Percentiles rank a stretch among this genome's conserved stretches.
Evolutionary conservation across 2,888 invertebrate species (phyloP).

Genomic region (Polydrusus cervinus): DNA sequence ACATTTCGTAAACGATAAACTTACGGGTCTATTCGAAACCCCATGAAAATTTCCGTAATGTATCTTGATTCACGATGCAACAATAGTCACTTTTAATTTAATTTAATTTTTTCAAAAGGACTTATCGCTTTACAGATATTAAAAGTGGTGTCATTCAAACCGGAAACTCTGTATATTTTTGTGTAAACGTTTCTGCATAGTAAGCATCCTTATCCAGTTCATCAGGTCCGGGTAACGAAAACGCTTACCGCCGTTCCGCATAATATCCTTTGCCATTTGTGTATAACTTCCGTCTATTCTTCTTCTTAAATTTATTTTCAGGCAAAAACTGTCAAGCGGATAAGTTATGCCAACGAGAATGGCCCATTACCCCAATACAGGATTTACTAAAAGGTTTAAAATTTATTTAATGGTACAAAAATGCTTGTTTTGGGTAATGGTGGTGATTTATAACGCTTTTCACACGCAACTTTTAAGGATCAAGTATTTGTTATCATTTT

Average conservation of each 20-base stretch:
- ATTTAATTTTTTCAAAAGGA: too few relatives aligned
- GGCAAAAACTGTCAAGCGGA: slow-evolving; percentile 36
- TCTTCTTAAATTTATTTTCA: slow-evolving; percentile 45
- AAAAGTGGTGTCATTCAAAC: too few relatives aligned
- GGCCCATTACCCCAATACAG: slow-evolving; percentile 38
- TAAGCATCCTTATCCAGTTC: slow-evolving; percentile 3
- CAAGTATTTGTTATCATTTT: neutral
- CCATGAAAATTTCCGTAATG: too few relatives aligned
- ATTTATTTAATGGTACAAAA: slow-evolving; percentile 27
- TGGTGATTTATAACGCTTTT: neutral
- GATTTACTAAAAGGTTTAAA: slow-evolving; percentile 34
- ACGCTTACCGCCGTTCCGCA: slow-evolving; percentile 26
- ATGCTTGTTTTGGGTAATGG: slow-evolving; percentile 8
- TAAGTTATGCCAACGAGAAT: slow-evolving; percentile 41
- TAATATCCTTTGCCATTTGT: slow-evolving; percentile 40
- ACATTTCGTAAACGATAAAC: too few relatives aligned
- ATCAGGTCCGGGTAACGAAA: slow-evolving; percentile 5
- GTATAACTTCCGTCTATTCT: slow-evolving; percentile 39
- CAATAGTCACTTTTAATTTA: too few relatives aligned
- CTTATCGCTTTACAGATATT: too few relatives aligned
- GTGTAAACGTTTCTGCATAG: neutral
- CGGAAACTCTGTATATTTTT: neutral
- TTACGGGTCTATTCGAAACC: too few relatives aligned
- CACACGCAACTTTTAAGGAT: neutral
- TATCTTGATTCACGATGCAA: too few relatives aligned